These are phyloP conservation scores for Mimachlamys varia DNA, from an alignment of 2,888 invertebrate species.

Conservation along the genomic window DNA sequence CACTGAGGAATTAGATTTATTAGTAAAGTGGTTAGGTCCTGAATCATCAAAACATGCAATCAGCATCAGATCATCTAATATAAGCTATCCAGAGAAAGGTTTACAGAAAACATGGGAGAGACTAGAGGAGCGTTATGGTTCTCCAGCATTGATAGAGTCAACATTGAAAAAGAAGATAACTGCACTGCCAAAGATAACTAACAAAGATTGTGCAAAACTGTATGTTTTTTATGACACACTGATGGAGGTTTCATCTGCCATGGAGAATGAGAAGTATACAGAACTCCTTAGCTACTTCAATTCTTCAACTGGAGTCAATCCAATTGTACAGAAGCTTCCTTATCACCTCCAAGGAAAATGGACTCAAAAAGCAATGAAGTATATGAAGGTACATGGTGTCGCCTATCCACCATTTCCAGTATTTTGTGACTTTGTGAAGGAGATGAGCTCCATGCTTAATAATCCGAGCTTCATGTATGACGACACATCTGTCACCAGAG, in stretches of 20 bases:
- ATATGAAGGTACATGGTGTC: conserved; percentile 44
- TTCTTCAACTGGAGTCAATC: conserved; percentile 37
- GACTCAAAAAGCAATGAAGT: conserved; percentile 41
- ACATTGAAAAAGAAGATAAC: background rate
- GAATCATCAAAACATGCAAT: conserved; percentile 48
- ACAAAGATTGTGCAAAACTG: background rate
- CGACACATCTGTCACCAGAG: no score
- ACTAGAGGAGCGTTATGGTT: conserved; percentile 32
- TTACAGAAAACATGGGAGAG: background rate
- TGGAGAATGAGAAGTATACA: conserved; percentile 41
- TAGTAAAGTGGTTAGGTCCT: conserved; percentile 53
- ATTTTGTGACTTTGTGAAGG: conserved; percentile 45
- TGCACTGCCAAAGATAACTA: background rate
- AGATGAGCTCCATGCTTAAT: conserved; percentile 40
- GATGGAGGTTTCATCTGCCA: conserved; percentile 45
- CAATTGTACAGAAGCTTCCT: conserved; percentile 45
- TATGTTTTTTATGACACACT: conserved; percentile 38
- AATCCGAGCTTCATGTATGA: conserved; percentile 43
- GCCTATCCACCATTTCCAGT: conserved; percentile 45
- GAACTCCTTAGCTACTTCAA: conserved; percentile 40
- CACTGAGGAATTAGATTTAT: conserved; percentile 51
- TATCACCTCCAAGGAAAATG: conserved; percentile 45
- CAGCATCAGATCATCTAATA: background rate
- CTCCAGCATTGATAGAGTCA: conserved; percentile 10
- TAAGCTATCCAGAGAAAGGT: background rate